Base-by-base conservation (phyloP, 2,888 invertebrate genomes). In the Osedax fenrisi region DNA sequence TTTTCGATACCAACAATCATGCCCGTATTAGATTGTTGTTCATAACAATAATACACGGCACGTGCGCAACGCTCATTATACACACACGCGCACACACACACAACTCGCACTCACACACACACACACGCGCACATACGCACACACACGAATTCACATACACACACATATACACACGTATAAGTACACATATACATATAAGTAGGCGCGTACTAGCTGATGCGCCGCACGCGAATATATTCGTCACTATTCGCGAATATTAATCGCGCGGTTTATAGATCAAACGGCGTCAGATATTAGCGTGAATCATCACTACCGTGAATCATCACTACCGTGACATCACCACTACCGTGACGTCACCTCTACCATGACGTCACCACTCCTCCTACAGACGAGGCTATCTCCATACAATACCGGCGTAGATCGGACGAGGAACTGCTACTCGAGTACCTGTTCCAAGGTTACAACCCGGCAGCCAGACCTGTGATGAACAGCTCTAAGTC, bases 391-490 rank as follows among this genome's bases (percentile, higher is more conserved):
- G 26, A 27, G 22, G 27, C 68, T 17, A 24, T 27, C 22, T 25
- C 68, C 2, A 10, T 68, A 27, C 26, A 27, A 10, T 68, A 68
- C 21, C 26, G 68, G 21, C 25, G 68, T 0, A 25, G 70, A 27
- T 76, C 76, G 0, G 76, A 76, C 13, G 76, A 76, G 70, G 76
- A 76, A 27, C n/a, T 64, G 21, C 67, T 76, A 5, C 26, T 76
- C 41, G 73, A 76, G 2, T 76, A 73, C 62, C 25, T 76, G 22
- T 76, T 76, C 61, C 59, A 27, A 23, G 69, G 74, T 62, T 76
- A 76, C 75, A 76, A 76, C 24, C 76, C 76, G 13, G 73, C 76
- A 26, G 76, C 76, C 1, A 26, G 76, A 3, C 76, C 76, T 3
- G 76, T 76, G 41, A 61, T 76, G 56, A 75, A 76, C 66, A 75